Base-by-base conservation (phyloP, 1,140 invertebrate genomes). In the Sinella curviseta region DNA sequence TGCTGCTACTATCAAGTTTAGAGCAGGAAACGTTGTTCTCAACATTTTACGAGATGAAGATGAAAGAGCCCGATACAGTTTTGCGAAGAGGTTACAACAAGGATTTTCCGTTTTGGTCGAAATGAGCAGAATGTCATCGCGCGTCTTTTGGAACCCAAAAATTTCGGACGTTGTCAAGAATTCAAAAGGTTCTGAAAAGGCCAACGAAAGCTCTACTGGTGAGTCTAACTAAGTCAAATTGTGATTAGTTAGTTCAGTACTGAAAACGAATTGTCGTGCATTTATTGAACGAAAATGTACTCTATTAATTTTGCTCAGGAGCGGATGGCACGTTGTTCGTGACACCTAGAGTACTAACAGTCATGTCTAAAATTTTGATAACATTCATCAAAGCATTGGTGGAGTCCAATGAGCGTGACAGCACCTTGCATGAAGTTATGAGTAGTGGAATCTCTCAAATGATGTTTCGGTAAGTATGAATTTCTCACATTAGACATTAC, bases 291-390 rank as follows among this genome's bases (percentile, higher is more conserved):
- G n/a, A n/a, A n/a, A n/a, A n/a, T n/a, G n/a, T n/a, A n/a, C n/a
- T n/a, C n/a, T n/a, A n/a, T 48, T 48, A 48, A 48, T 12, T 48
- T 48, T 48, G 39, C 8, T 8, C 39, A 48, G 39, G 39, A 48
- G 39, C 8, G 20, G 20, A 48, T 30, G 65, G 16, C 0, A 17
- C 48, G 8, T n/a, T 34, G 24, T 78, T 83, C 33, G 80, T 81
- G n/a, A 81, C 82, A 17, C 82, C 82, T 4, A 79, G 76, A 26
- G 78, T 83, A 33, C 67, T 83, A 0, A 57, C 70, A 33, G 48
- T 31, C 8, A 2, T 81, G 16, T 76, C 78, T 26, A 80, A 81
- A 78, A 35, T 81, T 26, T 30, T 80, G 31, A 60, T 74, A 26
- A 60, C 65, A 12, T 54, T 80, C 26, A 31, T 39, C 2, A 17